Evolutionary conservation across 2,113 vertebrate species (phyloP).

Genomic region (Pteruthius melanotis): DNA sequence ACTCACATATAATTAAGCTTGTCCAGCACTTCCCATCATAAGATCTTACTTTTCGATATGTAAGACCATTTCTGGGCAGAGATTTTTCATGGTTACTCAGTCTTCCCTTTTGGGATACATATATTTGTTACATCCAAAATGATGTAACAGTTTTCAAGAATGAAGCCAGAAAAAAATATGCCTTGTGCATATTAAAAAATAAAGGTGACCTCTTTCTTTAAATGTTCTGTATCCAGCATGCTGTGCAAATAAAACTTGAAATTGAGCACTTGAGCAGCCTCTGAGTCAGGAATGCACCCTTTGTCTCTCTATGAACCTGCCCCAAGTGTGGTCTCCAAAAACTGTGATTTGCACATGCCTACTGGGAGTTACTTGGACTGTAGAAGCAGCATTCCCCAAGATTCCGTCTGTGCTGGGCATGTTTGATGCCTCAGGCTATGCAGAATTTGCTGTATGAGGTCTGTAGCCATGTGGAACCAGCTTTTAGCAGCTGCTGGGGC

Average conservation of each 20-base stretch:
- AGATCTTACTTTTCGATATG: neutral
- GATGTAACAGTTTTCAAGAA: neutral
- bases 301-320: neutral
- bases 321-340: neutral
- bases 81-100: neutral
- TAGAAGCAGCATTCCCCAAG: neutral
- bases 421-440: neutral
- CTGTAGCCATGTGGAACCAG: neutral
- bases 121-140: neutral
- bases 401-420: rapidly evolving
- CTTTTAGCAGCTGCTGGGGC: rapidly evolving
- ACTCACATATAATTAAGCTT: neutral
- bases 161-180: neutral
- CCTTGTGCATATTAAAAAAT: neutral
- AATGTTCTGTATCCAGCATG: neutral
- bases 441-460: neutral
- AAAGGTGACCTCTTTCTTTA: neutral
- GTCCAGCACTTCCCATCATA: neutral
- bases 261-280: neutral
- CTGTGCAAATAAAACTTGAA: neutral
- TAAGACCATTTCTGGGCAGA: neutral
- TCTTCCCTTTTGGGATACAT: neutral
- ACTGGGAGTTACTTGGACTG: neutral
- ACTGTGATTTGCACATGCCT: neutral
- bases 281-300: neutral